Evolutionary conservation across 2,113 vertebrate species (phyloP), one percentile per base, ranked within the genome.

Genomic region (Pandion haliaetus): DNA sequence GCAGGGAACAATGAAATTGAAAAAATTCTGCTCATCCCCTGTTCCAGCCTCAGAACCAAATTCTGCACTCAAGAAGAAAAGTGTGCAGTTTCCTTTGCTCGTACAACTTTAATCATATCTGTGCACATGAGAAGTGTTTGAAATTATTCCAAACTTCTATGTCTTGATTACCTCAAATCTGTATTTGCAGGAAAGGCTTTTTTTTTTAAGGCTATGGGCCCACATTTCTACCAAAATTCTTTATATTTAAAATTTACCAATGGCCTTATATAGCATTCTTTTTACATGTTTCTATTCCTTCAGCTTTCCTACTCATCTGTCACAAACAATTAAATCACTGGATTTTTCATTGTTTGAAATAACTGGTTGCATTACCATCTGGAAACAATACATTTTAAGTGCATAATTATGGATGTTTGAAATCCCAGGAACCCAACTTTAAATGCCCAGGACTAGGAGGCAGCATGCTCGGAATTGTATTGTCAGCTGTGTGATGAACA

Each of bases 301-400:
- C 61, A 55, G 80, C 47, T 86, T 86, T 88, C 55, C 65, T 71
- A 81, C 59, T 92, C 47, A 23, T 92, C 90, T 95, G 94, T 82
- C 85, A 91, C 73, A 66, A 97, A 71, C 92, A 93, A 93, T 93
- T 92, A 93, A 94, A 93, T 90, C 92, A 55, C 86, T 89, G 88
- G 69, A 44, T 97, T 93, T 97, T 96, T 96, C 95, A 95, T 97
- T 97, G 94, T 96, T 97, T 95, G 97, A 95, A 95, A 95, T 95
- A 97, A 97, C 90, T 92, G 63, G 86, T 83, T 93, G 94, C 94
- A 97, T 96, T 97, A 95, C 97, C 96, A 96, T 97, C 97, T 97
- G 96, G 97, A 95, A 97, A 96, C 92, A 84, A 95, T 96, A 95
- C 92, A 95, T 82, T 97, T 95, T 96, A 95, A 96, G 82, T 92